These are phyloP conservation scores for Salminus brasiliensis DNA, from an alignment of 2,113 vertebrate species.

Conservation along the genomic window DNA sequence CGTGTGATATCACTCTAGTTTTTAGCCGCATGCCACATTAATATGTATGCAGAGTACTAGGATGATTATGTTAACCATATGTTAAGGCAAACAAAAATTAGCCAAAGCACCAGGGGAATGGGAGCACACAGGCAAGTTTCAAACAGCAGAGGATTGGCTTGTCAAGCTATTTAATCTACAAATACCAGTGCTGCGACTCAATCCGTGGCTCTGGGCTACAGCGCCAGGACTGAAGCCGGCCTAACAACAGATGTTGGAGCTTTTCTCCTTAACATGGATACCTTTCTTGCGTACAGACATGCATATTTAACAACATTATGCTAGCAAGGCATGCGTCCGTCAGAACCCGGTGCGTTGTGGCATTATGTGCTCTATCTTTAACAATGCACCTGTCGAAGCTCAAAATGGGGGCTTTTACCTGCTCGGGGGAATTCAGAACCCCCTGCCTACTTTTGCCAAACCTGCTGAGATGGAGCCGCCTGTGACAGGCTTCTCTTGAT, in stretches of 20 bases:
- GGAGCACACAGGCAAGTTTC: conserved; percentile 67
- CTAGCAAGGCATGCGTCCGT: conserved; percentile 64
- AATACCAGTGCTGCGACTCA: conserved; percentile 67
- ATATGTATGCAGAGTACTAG: conserved; percentile 54
- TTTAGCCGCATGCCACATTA: conserved; percentile 33
- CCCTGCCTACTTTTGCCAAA: conserved; percentile 62
- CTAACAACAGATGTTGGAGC: conserved; percentile 64
- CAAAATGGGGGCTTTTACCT: conserved; percentile 68
- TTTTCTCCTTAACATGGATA: conserved; percentile 61
- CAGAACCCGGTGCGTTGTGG: conserved; percentile 65
- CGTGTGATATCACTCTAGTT: background rate
- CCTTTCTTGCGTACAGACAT: conserved; percentile 65
- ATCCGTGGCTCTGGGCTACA: conserved; percentile 64
- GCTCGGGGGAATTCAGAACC: conserved; percentile 67
- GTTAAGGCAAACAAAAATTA: conserved; percentile 67
- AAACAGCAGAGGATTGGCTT: conserved; percentile 71
- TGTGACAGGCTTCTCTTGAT: conserved; percentile 62
- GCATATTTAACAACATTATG: conserved; percentile 69
- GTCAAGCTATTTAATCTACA: conserved; percentile 74
- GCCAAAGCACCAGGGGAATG: conserved; percentile 58
- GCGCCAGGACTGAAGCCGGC: background rate
- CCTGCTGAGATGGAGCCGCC: conserved; percentile 64
- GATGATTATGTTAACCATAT: conserved; percentile 59
- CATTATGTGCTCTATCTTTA: conserved; percentile 76
- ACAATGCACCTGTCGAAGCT: conserved; percentile 76